Base-by-base conservation (phyloP, 2,113 vertebrate species). In the Brachyhypopomus gauderio region DNA sequence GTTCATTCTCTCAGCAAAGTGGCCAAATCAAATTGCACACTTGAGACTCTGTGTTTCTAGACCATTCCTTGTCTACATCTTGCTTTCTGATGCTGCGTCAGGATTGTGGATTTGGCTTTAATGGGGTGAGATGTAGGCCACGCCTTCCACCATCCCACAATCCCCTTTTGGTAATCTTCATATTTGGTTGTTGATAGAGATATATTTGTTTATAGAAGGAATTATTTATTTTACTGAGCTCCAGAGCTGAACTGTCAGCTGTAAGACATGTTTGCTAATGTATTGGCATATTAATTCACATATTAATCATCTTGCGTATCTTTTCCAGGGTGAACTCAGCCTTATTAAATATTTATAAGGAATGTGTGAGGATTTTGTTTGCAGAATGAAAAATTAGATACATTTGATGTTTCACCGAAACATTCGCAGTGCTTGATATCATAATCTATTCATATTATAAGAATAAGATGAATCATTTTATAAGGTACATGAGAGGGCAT, bases 21-120 rank as follows among this genome's bases (percentile, higher is more conserved):
- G 62, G 25, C 27, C 62, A 9, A 87, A 87, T 85, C 86, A 89
- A 89, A 88, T 82, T 84, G 72, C 56, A 66, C 84, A 23, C 79
- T 88, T 85, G 88, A 86, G 72, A 84, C 82, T 83, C 74, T 86
- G 72, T 36, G 83, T 82, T 56, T 23, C 78, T 62, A 5, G 59
- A 38, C 75, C 25, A 75, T 30, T 58, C 34, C 78, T 80, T 83
- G 48, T 77, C 77, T 62, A 52, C 66, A 56, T 12, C 64, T 69
- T 70, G 56, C 22, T 72, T 48, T 2, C 62, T 1, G 25, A 30
- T 48, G 2, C 25, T 0, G 62, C 30, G 62, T 16, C 23, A 64
- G 62, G 8, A 27, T 30, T 63, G 16, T 16, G 62, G 23, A 20
- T 30, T 17, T 30, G 36, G 19, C 36, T 45, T 79, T 72, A 79